Evolutionary conservation across 2,113 vertebrate genomes (phyloP), one percentile per base, ranked within the genome.

Genomic region (Mystacornis crossleyi): DNA sequence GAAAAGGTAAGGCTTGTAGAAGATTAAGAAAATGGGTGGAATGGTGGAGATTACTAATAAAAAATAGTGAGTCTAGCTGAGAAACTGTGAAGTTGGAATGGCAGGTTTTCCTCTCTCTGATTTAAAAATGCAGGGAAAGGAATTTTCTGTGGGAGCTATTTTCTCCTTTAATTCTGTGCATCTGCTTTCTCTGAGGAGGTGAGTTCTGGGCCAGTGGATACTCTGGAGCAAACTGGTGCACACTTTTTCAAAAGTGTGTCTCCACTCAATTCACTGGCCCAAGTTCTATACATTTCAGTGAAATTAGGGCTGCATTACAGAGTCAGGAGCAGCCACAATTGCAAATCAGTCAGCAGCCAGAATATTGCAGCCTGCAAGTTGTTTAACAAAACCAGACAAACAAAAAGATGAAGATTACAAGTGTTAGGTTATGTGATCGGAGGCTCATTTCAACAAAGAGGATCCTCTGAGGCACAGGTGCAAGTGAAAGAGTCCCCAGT

Each of bases 1-100:
- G 50, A 72, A 78, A 94, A 85, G 16, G 55, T 64, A 71, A 61
- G 10, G 8, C 26, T 95, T 67, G 26, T 47, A 67, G 25, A 71
- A 83, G 95, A 94, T 73, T 51, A 82, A 90, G 54, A 73, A 91
- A 87, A 67, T 62, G 19, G 8, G 21, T 19, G 15, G 43, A 73
- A 74, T 62, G 20, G 24, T 87, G 28, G 26, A 80, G 26, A 78
- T 83, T 82, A 18, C 11, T 50, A 33, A n/a, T 66, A 75, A 91
- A 95, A 81, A 74, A 51, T 8, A 14, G 6, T 36, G 40, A 3
- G 12, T 58, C 42, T 75, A 57, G 8, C 3, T 75, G 36, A 21
- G 6, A 81, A 85, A 33, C 51, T 77, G 10, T 36, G 16, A 77
- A 85, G 54, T 28, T 88, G 50, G 34, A 73, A 81, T 50, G 8